These are phyloP conservation scores for Cheilosia urbana DNA, from an alignment of 2,888 invertebrate species.

Conservation along the genomic window DNA sequence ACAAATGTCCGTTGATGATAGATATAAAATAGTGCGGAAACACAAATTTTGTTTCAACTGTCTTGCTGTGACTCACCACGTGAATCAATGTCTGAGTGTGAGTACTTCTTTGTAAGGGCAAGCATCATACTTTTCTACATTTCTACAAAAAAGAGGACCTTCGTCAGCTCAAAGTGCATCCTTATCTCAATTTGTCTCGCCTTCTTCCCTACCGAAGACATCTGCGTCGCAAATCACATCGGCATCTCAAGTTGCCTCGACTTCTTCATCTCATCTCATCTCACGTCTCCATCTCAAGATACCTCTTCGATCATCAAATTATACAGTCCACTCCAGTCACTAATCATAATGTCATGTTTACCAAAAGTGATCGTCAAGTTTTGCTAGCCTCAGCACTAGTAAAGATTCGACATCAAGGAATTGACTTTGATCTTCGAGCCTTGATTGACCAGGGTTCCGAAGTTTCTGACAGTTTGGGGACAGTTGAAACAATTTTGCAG, in stretches of 20 bases:
- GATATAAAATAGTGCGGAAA: background rate
- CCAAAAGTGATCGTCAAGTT: background rate
- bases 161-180: background rate
- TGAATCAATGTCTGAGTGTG: background rate
- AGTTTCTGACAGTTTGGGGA: too few species aligned
- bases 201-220: background rate
- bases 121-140: conserved; percentile 1
- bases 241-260: too few species aligned
- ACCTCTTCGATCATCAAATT: background rate
- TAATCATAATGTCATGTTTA: conserved; percentile 1
- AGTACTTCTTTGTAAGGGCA: background rate
- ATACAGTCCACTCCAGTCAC: background rate
- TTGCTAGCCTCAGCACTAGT: background rate
- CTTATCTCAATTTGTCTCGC: background rate
- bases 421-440: too few species aligned
- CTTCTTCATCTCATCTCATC: conserved; percentile 1
- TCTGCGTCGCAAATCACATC: too few species aligned
- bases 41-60: too few species aligned
- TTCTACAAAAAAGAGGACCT: background rate
- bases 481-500: too few species aligned
- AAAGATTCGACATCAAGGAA: background rate
- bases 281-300: background rate
- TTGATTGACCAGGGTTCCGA: background rate
- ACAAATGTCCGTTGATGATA: background rate
- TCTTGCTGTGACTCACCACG: conserved; percentile 8